Conservation (phyloP, 1,140 invertebrate species). For the Eueides isabella region DNA sequence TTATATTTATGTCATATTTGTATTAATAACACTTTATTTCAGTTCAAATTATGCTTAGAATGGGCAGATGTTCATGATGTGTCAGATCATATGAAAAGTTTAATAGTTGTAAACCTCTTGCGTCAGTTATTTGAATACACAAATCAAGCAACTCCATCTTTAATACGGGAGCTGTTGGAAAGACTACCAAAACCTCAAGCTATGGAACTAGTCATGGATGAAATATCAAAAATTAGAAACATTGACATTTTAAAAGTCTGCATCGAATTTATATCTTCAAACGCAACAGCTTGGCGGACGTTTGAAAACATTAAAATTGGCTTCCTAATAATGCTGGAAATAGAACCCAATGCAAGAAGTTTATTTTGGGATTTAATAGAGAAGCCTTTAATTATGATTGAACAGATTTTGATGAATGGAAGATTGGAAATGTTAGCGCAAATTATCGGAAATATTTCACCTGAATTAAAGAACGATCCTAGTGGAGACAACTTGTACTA, state of each 20-base stretch:
- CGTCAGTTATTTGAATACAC: conserved; percentile 74
- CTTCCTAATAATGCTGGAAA: conserved; percentile 84
- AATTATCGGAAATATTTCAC: conserved; percentile 79
- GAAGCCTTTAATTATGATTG: conserved; percentile 87
- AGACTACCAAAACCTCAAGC: conserved; percentile 81
- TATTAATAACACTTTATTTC: conserved; percentile 43
- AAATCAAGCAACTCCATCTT: conserved; percentile 60
- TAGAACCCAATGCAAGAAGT: conserved; percentile 81
- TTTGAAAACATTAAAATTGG: conserved; percentile 83
- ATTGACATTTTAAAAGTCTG: conserved; percentile 84
- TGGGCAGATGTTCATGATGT: conserved; percentile 83
- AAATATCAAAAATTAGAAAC: conserved; percentile 85
- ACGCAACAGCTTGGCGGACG: conserved; percentile 74
- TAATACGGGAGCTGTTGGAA: conserved; percentile 76
- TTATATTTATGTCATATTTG: neutral
- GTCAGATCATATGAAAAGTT: conserved; percentile 76
- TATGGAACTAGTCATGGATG: conserved; percentile 83
- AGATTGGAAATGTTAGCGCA: conserved; percentile 86
- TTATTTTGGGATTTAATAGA: conserved; percentile 85
- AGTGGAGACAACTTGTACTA: conserved; percentile 78
- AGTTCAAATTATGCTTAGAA: conserved; percentile 85
- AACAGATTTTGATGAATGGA: conserved; percentile 89
- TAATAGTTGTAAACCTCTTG: conserved; percentile 69
- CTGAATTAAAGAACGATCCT: conserved; percentile 67
- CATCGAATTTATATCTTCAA: conserved; percentile 83